Evolutionary conservation across 2,113 vertebrate species (phyloP), one percentile per base, ranked within the genome.

Genomic region (Ochotona curzoniae): DNA sequence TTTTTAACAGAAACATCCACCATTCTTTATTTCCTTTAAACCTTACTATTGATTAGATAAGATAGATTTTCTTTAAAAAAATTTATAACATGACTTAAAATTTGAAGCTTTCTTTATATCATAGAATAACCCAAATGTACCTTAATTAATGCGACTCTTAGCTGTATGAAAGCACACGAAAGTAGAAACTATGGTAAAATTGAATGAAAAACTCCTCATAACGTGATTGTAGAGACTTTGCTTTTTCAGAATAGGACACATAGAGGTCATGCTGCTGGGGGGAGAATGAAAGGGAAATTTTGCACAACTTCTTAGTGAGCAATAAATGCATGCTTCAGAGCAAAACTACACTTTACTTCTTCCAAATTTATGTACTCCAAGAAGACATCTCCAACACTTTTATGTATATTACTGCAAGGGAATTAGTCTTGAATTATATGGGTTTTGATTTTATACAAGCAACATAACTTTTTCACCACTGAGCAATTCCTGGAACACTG

Each of bases 371-470:
- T 79, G 21, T 74, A 64, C 61, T 89, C 7, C 38, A 73, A 57
- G 75, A 90, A 83, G 71, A 44, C 69, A 91, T 70, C 69, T 87
- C 8, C 38, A 10, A 0, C 30, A n/a, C 17, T 89, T 95, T 89
- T 74, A 35, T 78, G 38, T 86, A 78, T 76, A 74, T 64, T 83
- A 64, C 63, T 87, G 69, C 11, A 26, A 90, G 21, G 26, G 13
- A 79, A 71, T 95, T 85, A 73, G 26, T 60, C 67, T 91, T 93
- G 49, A 95, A 80, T 85, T 81, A 85, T 38, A 28, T 75, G 47
- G n/a, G 7, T 57, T 89, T 86, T 81, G 20, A 78, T 84, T 93
- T 93, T 89, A 83, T 70, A 73, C 20, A 60, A 82, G 38, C 44
- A 87, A 35, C 7, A 26, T 66, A 80, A 87, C 14, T 81, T 78